These are phyloP conservation scores for Gobionotothen gibberifrons DNA, from an alignment of 2,797 vertebrate species.

Conservation along the genomic window DNA sequence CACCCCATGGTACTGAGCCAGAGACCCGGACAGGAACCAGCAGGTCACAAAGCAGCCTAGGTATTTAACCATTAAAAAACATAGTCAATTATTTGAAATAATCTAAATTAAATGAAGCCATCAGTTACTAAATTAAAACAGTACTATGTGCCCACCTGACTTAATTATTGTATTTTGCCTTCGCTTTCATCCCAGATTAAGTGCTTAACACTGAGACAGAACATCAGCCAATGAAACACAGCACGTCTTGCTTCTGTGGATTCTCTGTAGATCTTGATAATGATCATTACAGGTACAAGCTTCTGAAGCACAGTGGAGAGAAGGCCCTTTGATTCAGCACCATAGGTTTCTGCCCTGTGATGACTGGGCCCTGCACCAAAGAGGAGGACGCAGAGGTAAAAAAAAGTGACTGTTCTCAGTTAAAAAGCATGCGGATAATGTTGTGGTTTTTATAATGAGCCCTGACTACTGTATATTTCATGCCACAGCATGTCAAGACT, in stretches of 20 bases:
- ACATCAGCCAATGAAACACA: constrained; percentile 12
- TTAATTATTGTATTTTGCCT: constrained; percentile 12
- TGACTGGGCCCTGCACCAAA: constrained; percentile 1
- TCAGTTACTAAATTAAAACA: not conserved
- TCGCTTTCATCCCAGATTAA: constrained; percentile 16
- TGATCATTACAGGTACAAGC: constrained; percentile 16
- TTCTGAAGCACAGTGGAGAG: not conserved
- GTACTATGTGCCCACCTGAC: not conserved
- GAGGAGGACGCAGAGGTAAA: not conserved
- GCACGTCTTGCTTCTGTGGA: not conserved
- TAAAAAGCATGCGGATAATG: not conserved
- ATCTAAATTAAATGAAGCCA: not conserved
- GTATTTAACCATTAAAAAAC: not conserved
- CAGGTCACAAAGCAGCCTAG: not conserved
- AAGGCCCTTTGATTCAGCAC: constrained; percentile 4
- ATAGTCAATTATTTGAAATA: not conserved
- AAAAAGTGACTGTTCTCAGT: not conserved
- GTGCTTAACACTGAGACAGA: constrained; percentile 13
- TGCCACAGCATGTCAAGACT: constrained; percentile 47
- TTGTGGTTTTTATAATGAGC: constrained; percentile 38
- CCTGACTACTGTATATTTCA: constrained; percentile 35
- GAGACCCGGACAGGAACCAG: not conserved
- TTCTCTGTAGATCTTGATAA: constrained; percentile 6
- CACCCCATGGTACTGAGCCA: not conserved
- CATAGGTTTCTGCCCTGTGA: constrained; percentile 30